Evolutionary conservation across 2,888 invertebrate species (phyloP), one percentile per base, ranked within the genome.

Genomic region (Agriopis aurantiaria): DNA sequence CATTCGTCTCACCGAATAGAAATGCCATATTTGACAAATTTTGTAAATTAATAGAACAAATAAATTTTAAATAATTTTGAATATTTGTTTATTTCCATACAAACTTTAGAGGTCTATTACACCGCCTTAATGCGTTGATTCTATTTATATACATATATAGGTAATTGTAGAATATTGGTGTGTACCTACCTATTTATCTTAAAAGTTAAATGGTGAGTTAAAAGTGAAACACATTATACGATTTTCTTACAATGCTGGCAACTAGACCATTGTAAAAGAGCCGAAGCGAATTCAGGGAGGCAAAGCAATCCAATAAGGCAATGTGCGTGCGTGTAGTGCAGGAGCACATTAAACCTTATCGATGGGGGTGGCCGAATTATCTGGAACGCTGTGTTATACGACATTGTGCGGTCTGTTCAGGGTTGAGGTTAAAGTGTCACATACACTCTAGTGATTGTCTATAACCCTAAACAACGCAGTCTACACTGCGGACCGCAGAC

Each of bases 261-360:
- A 58, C 62, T 68, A 40, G 43, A 12, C 14, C 6, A 58, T 23
- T 53, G 49, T n/a, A 68, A 68, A 64, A 40, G 46, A 48, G 49
- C 49, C 45, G 6, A 65, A 80, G 80, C 80, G 79, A 82, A 84
- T 84, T 84, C 77, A 77, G 75, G 72, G 76, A 73, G 78, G 77
- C 78, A 79, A 74, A 75, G 76, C 79, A 80, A 82, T 84, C 80
- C 81, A 84, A 85, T 86, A 86, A 81, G 76, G 76, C 78, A 75
- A 70, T 81, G 78, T 80, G 79, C 71, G 72, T 73, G 71, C 67
- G 57, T 72, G 68, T 79, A 80, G 75, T 77, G 76, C 76, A 80
- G 67, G 75, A 74, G 65, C 63, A 76, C 77, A 78, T 82, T 83
- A 80, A 80, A 78, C 66, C 68, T 76, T 74, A 72, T 77, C 75